Conservation (phyloP, 2,113 vertebrate genomes). For the Anoplopoma fimbria region DNA sequence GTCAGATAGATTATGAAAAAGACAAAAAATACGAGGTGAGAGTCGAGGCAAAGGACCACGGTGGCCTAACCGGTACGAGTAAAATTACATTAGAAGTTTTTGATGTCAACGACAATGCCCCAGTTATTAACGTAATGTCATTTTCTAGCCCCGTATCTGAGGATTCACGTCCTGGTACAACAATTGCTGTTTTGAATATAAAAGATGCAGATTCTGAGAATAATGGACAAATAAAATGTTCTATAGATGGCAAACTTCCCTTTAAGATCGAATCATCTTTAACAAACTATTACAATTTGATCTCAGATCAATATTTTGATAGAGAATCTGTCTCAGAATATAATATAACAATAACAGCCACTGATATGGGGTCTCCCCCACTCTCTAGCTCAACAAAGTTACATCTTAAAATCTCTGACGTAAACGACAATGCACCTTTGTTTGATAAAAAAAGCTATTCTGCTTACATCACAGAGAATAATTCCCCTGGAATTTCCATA, state of each 20-base stretch:
- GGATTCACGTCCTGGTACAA: constrained; percentile 50
- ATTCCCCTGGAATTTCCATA: constrained; percentile 31
- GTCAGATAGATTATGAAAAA: constrained; percentile 74
- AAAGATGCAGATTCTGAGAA: constrained; percentile 71
- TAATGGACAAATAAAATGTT: constrained; percentile 67
- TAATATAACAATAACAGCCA: constrained; percentile 53
- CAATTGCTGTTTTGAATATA: constrained; percentile 62
- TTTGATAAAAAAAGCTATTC: constrained; percentile 19
- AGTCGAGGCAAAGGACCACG: constrained; percentile 70
- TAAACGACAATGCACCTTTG: constrained; percentile 55
- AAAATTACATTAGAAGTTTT: constrained; percentile 69
- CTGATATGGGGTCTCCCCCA: constrained; percentile 23
- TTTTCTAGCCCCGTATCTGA: constrained; percentile 59
- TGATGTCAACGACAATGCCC: constrained; percentile 75
- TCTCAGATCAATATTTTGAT: constrained; percentile 58
- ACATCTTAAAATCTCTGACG: constrained; percentile 50
- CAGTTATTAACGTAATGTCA: constrained; percentile 66
- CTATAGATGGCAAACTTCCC: constrained; percentile 45
- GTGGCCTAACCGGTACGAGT: constrained; percentile 44
- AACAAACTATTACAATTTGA: constrained; percentile 67
- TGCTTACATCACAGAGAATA: constrained; percentile 54
- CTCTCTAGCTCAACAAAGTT: constrained; percentile 29
- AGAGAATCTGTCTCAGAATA: constrained; percentile 50
- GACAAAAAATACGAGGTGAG: constrained; percentile 65
- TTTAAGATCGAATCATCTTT: constrained; percentile 67